These are phyloP conservation scores for Myzus persicae DNA, from an alignment of 1,140 invertebrate species.

Conservation along the genomic window DNA sequence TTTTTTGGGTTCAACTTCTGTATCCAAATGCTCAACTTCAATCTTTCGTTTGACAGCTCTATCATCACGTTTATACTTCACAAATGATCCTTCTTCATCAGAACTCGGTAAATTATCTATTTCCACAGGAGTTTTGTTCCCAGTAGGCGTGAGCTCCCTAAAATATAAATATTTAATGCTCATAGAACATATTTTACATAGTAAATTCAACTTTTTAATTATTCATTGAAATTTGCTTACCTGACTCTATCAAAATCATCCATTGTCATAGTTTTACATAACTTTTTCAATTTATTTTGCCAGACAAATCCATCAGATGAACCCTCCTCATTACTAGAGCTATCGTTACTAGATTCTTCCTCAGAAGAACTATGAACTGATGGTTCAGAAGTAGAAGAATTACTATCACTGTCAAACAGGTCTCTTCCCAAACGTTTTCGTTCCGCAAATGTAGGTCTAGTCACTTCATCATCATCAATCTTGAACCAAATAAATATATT, in stretches of 20 bases:
- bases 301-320: constrained; percentile 35
- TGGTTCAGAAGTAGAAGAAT: constrained; percentile 46
- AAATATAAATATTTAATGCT: background rate
- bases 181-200: background rate
- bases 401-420: constrained; percentile 53
- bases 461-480: constrained; percentile 55
- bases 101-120: constrained; percentile 42
- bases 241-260: constrained; percentile 55
- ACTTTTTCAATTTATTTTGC: constrained; percentile 45
- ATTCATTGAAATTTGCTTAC: background rate
- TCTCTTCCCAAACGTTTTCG: constrained; percentile 54
- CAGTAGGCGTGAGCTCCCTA: constrained; percentile 43
- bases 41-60: constrained; percentile 34
- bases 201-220: background rate
- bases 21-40: background rate
- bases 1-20: constrained; percentile 32
- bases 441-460: constrained; percentile 55
- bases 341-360: constrained; percentile 44
- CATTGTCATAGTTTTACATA: constrained; percentile 52
- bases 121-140: constrained; percentile 50
- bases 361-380: constrained; percentile 43
- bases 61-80: constrained; percentile 44
- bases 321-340: constrained; percentile 22
- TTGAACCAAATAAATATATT: background rate
- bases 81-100: constrained; percentile 55